Conservation (phyloP, 2,113 vertebrate species). For the Hypanus sabinus region DNA sequence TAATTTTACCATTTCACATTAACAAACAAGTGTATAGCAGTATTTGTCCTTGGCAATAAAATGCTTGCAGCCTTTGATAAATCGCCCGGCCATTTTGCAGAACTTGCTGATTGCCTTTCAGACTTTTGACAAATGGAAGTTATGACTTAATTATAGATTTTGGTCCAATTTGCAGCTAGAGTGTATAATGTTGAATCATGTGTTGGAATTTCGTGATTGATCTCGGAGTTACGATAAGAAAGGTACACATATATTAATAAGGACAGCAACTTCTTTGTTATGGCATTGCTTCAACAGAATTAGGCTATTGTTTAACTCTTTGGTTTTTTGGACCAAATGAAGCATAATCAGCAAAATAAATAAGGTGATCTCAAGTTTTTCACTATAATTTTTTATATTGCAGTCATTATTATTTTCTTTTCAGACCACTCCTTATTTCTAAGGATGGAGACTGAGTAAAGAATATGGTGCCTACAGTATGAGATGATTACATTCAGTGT, state of each 20-base stretch:
- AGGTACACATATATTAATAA: background rate
- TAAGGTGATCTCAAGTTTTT: background rate
- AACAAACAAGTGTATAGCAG: background rate
- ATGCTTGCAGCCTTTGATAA: background rate
- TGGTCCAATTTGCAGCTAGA: background rate
- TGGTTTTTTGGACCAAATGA: background rate
- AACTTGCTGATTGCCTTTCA: background rate
- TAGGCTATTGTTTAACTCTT: background rate
- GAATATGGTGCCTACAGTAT: too few relatives aligned
- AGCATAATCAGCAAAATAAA: background rate
- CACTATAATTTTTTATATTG: background rate
- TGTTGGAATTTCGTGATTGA: background rate
- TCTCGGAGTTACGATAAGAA: background rate
- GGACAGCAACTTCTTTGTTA: background rate
- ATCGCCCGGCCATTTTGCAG: background rate
- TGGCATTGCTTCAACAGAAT: background rate
- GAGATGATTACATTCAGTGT: too few relatives aligned
- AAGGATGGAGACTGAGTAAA: background rate
- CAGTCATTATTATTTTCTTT: background rate
- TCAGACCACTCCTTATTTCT: background rate
- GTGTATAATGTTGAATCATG: background rate
- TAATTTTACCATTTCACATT: slow-evolving; percentile 4
- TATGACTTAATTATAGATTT: slow-evolving; percentile 1
- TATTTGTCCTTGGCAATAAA: slow-evolving; percentile 17
- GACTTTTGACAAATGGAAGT: background rate